Conservation (phyloP, 2,888 invertebrate genomes). For the Steinernema hermaphroditum region DNA sequence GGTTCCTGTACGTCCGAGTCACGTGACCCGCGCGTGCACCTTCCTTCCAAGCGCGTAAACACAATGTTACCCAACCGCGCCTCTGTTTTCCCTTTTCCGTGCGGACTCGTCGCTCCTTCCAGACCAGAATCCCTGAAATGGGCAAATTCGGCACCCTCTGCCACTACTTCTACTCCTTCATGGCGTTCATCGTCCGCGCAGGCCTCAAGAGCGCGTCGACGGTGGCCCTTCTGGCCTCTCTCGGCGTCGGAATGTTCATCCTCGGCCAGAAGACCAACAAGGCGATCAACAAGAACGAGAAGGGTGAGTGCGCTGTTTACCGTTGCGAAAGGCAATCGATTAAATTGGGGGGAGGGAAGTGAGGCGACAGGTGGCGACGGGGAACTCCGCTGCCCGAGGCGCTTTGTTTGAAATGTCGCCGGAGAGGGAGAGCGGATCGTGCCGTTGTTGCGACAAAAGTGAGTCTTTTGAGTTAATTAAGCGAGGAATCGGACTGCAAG, state of each 20-base stretch:
- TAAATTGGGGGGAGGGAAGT: conserved; percentile 19
- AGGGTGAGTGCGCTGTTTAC: conserved; percentile 13
- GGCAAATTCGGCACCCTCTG: conserved; percentile 21
- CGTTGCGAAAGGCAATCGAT: conserved; percentile 12
- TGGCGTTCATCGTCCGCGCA: conserved; percentile 1
- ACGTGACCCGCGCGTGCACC: conserved; percentile 12
- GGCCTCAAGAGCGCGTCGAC: neutral
- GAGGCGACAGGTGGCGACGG: neutral
- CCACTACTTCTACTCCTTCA: conserved; percentile 18
- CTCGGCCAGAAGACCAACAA: conserved; percentile 17
- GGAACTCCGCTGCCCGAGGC: neutral
- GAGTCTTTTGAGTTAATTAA: conserved; percentile 22
- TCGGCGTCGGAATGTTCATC: neutral
- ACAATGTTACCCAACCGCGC: neutral
- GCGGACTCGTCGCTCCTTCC: neutral
- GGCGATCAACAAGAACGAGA: conserved; percentile 2
- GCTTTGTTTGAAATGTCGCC: neutral
- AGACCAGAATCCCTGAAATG: conserved; percentile 5
- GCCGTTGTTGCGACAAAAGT: neutral
- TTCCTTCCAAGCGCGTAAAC: conserved; percentile 14
- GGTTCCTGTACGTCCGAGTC: no score
- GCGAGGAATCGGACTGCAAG: neutral
- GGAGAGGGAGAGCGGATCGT: neutral
- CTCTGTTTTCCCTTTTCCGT: neutral
- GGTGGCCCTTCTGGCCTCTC: conserved; percentile 1